Evolutionary conservation across 2,888 invertebrate genomes (phyloP), one percentile per base, ranked within the genome.

Genomic region (Nycteola revayana): DNA sequence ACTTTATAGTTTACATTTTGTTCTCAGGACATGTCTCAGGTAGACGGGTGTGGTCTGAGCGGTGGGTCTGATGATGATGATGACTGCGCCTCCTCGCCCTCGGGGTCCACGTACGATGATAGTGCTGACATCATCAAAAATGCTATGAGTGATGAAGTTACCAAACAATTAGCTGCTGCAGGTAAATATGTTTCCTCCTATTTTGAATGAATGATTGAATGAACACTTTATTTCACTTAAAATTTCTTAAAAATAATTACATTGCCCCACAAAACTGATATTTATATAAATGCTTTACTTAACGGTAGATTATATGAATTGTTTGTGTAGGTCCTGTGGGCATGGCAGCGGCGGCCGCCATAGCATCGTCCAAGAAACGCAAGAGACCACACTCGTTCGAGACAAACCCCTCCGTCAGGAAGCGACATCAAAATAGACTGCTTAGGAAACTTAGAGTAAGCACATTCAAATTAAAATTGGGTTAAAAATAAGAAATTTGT

Each of bases 321-420:
- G 14, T 14, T 14, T 5, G 14, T 17, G 0, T 72, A 96, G 96
- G 96, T 41, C 97, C 98, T 7, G 95, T 98, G 37, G 98, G 98
- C 27, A 96, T 98, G 78, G 98, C 98, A 9, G 98, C 98, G 2
- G 98, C 98, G 2, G 98, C 98, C 25, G 98, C 98, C 25, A 98
- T 98, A 60, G 96, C 96, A 10, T 97, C 98, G 2, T 96, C 97
- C 0, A 98, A 98, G 82, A 98, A 98, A 74, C 91, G 97, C 64
- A 98, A 98, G 89, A 89, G 98, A 59, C 97, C 97, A 23, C 98
- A 98, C 87, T 95, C 96, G 38, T 98, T 98, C 80, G 98, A 98
- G 87, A 98, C 98, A 32, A 98, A 98, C 90, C 98, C 98, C 1
- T 98, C 98, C 22, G 97, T 98, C 54, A 90, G 98, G 62, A 98